These are phyloP conservation scores for Propithecus perrieri DNA, from an alignment of 2,797 vertebrate genomes.

Conservation along the genomic window DNA sequence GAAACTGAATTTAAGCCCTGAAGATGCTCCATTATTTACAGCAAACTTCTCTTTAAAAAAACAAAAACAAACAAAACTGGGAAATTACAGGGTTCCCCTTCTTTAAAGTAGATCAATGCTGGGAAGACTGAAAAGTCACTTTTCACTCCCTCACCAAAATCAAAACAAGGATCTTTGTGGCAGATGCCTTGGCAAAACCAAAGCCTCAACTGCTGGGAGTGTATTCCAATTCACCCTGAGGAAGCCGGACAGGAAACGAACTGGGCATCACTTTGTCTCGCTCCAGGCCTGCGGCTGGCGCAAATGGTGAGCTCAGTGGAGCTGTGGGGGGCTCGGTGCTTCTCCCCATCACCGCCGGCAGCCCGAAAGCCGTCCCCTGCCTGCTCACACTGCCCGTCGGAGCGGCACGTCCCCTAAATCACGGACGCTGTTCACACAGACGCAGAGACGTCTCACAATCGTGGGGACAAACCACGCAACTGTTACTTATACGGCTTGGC, in stretches of 20 bases:
- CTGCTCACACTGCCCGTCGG: neutral
- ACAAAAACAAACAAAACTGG: neutral
- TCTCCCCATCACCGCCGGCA: neutral
- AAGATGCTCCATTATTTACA: neutral
- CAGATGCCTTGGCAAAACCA: neutral
- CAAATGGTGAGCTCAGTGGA: neutral
- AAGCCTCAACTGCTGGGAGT: neutral
- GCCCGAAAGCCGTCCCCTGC: too few species aligned
- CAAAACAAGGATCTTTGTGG: neutral
- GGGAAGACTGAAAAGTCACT: neutral
- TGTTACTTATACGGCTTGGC: neutral
- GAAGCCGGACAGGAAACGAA: neutral
- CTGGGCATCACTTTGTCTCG: neutral
- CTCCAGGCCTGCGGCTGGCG: accelerated
- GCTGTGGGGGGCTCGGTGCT: neutral
- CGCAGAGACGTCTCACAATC: neutral
- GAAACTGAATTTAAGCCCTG: neutral
- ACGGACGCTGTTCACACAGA: neutral
- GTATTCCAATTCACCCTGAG: too few species aligned
- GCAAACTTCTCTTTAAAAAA: neutral
- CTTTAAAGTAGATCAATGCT: neutral
- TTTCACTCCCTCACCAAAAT: neutral
- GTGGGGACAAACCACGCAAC: neutral
- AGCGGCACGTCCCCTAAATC: neutral
- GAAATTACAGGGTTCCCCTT: neutral